A percentile compares a stretch with the other conserved stretches of the same genome.
These are phyloP conservation scores for Caenorhabditis latens DNA, from an alignment of 1,140 invertebrate species.

Conservation along the genomic window DNA sequence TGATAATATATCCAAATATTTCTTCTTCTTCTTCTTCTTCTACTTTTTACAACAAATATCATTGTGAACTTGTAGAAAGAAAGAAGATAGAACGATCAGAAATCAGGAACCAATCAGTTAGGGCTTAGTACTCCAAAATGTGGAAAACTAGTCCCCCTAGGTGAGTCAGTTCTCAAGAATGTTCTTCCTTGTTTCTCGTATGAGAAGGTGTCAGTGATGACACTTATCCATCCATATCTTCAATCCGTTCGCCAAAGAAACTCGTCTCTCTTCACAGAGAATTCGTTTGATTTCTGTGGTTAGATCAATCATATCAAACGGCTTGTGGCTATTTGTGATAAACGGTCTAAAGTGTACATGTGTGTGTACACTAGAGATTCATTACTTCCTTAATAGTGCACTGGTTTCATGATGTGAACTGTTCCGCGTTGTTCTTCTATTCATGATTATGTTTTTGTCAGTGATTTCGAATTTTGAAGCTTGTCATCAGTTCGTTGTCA, in stretches of 20 bases:
- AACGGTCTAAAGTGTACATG: too few species aligned
- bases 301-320: neutral
- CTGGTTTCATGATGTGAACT: neutral
- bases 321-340: neutral
- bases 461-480: too few species aligned
- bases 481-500: too few species aligned
- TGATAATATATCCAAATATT: neutral
- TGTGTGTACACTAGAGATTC: neutral
- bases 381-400: neutral
- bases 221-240: neutral
- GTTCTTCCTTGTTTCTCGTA: neutral
- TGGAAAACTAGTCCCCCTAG: neutral
- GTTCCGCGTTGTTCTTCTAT: neutral
- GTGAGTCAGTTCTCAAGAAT: neutral
- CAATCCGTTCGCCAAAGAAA: conserved; percentile 5
- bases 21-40: neutral
- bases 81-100: conserved; percentile 4
- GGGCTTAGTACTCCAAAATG: too few species aligned
- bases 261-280: neutral
- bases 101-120: neutral
- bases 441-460: too few species aligned
- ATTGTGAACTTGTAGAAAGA: neutral
- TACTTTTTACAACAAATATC: neutral
- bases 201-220: neutral
- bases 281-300: neutral